Percentiles rank a stretch among this genome's conserved stretches.
These are phyloP conservation scores for Procambarus clarkii DNA, from an alignment of 1,140 invertebrate genomes.

Conservation along the genomic window DNA sequence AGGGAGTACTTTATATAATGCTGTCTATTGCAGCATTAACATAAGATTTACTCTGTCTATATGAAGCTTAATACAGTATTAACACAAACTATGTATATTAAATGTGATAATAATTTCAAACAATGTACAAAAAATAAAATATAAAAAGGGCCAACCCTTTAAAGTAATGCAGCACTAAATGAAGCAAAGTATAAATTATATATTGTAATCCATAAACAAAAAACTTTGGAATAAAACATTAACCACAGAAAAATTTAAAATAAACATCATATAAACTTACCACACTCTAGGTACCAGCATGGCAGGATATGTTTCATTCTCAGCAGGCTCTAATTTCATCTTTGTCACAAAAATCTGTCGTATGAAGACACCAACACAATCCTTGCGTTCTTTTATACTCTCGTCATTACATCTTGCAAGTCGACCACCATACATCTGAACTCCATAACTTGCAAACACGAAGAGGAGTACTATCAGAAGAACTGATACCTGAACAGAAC, in stretches of 20 bases:
- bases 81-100: too few relatives aligned
- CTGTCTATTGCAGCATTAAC: too few relatives aligned
- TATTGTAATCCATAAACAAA: too few relatives aligned
- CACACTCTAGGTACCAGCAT: slow-evolving; percentile 98
- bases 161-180: too few relatives aligned
- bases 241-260: not conserved
- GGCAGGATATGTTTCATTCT: slow-evolving; percentile 91
- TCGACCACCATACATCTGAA: slow-evolving; percentile 96
- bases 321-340: slow-evolving; percentile 92
- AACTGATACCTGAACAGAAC: slow-evolving; percentile 87
- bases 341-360: slow-evolving; percentile 97
- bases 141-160: too few relatives aligned
- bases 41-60: too few relatives aligned
- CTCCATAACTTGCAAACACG: slow-evolving; percentile 98
- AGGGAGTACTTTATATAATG: too few relatives aligned
- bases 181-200: too few relatives aligned
- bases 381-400: slow-evolving; percentile 86
- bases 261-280: slow-evolving; percentile 79
- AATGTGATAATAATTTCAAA: too few relatives aligned
- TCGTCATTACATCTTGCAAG: slow-evolving; percentile 98
- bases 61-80: too few relatives aligned
- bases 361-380: slow-evolving; percentile 97
- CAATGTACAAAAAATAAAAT: too few relatives aligned
- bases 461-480: slow-evolving; percentile 99
- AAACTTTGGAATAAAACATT: not conserved